Evolutionary conservation across 2,113 vertebrate genomes (phyloP), one percentile per base, ranked within the genome.

Genomic region (Cyprinus carpio): DNA sequence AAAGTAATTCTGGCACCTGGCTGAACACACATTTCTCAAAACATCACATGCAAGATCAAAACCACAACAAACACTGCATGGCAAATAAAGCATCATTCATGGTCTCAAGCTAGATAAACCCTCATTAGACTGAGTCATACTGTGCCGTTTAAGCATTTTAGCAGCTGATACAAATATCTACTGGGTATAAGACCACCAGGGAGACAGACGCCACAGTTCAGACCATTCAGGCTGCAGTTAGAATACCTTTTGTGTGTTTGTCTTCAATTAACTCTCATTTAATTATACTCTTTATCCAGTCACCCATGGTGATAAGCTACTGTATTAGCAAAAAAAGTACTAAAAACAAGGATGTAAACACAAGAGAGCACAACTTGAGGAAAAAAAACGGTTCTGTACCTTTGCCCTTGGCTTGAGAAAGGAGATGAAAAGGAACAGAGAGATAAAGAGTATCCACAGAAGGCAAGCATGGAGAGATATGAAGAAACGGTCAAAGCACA

Each of bases 381-480:
- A 89, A 6, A 84, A 84, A 92, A 92, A 94, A 93, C 31, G 87
- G 75, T n/a, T 85, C 91, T 95, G 95, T 99, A 99, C 97, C 98
- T 99, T 99, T 99, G 95, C 96, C 97, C 96, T 97, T 98, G 96
- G 97, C 98, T 99, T 96, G 88, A 95, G 91, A 94, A 87, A 95
- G 88, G 95, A 90, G 88, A 82, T 88, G 92, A 88, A 92, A 87
- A 90, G 91, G 87, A 75, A 0, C 93, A 92, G 93, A 89, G 58
- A 91, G 93, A 90, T 84, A 91, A 90, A 89, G 87, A 87, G 94
- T 85, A 89, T 89, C 94, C 95, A 71, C 86, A 93, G 90, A 91
- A 74, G 82, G 93, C 89, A 87, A 91, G 87, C 62, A 80, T 81
- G 75, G 46, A 78, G 67, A 18, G 74, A 49, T 60, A 54, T 23